phyloP scores from a whole-genome alignment of 2,888 invertebrate genomes.

The Brachycybe producta region DNA sequence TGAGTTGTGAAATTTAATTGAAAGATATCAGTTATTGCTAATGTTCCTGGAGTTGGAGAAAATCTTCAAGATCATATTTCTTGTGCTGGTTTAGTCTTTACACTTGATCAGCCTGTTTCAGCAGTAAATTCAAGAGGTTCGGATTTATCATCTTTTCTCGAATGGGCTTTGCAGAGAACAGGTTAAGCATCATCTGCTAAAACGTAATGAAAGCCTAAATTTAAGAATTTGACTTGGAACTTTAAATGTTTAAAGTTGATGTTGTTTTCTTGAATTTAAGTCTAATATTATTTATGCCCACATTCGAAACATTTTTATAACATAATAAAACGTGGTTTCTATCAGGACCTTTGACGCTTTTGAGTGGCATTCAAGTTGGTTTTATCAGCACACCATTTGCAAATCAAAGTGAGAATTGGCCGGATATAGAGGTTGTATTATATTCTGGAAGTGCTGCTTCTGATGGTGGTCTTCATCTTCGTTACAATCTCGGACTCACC shows the following conservation, averaged over 20 bases:
- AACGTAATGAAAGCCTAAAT: too few relatives aligned
- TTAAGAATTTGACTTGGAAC: too few relatives aligned
- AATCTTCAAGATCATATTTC: constrained; percentile 64
- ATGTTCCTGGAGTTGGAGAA: constrained; percentile 53
- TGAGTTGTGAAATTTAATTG: background rate
- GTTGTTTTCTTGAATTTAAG: too few relatives aligned
- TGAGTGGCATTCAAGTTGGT: constrained; percentile 9
- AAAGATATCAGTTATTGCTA: constrained; percentile 41
- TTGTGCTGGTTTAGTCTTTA: constrained; percentile 63
- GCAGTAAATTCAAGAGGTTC: background rate
- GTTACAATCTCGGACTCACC: too few relatives aligned
- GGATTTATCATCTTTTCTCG: constrained; percentile 46
- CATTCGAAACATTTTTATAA: too few relatives aligned
- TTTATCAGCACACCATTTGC: constrained; percentile 12
- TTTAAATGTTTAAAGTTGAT: too few relatives aligned
- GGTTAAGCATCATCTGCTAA: too few relatives aligned
- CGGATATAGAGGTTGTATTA: constrained; percentile 7
- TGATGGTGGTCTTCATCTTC: too few relatives aligned
- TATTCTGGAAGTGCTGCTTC: too few relatives aligned
- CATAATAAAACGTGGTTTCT: too few relatives aligned
- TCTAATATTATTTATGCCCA: too few relatives aligned
- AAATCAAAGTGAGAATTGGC: constrained; percentile 11
- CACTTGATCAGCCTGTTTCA: background rate
- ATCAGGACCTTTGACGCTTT: constrained; percentile 14
- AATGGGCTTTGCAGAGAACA: too few relatives aligned